A percentile compares a stretch with the other conserved stretches of the same genome.
Conservation (phyloP, 2,888 invertebrate species). For the Eupithecia pulchellata region DNA sequence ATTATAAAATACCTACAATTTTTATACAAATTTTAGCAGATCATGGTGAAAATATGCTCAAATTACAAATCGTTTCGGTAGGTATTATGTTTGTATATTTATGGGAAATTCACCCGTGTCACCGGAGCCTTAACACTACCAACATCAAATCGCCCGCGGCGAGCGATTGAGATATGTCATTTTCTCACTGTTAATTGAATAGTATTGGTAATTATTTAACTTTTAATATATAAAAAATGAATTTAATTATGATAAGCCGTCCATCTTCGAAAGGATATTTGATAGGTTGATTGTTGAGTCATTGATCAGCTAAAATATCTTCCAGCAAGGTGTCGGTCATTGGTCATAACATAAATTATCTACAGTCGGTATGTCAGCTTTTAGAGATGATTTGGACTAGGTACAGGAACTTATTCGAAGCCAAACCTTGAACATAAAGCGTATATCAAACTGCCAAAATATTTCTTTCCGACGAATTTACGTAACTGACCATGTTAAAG, state of each 20-base stretch:
- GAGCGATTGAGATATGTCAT: slow-evolving; percentile 72
- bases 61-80: too few species aligned
- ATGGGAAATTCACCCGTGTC: too few species aligned
- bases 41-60: too few species aligned
- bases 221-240: slow-evolving; percentile 56
- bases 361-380: neutral
- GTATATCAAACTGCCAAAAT: neutral
- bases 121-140: neutral
- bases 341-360: neutral
- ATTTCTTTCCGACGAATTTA: neutral
- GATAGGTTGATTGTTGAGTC: slow-evolving; percentile 2
- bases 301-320: neutral
- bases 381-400: neutral
- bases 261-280: slow-evolving; percentile 19
- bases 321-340: neutral
- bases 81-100: too few species aligned
- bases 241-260: slow-evolving; percentile 38
- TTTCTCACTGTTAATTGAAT: slow-evolving; percentile 79
- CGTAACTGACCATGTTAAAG: neutral
- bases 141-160: slow-evolving; percentile 53
- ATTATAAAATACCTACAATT: too few species aligned
- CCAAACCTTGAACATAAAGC: too few species aligned
- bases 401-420: too few species aligned
- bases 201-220: slow-evolving; percentile 69
- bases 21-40: too few species aligned